Evolutionary conservation across 2,888 invertebrate species (phyloP), one percentile per base, ranked within the genome.

Genomic region (Bembecia ichneumoniformis): DNA sequence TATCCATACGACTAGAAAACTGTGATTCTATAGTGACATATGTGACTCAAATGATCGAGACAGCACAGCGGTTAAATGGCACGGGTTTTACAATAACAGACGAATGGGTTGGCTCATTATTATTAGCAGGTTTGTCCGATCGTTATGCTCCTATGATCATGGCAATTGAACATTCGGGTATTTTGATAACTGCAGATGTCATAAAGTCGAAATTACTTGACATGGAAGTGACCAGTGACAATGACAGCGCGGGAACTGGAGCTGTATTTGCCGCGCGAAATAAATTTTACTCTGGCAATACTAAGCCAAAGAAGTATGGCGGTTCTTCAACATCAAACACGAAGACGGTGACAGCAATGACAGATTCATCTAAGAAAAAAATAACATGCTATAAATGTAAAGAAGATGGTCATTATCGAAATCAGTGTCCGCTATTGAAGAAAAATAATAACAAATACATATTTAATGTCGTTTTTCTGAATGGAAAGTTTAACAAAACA

Each of bases 81-180:
- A 56, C 56, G 15, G 53, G 53, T 11, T 55, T 53, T 36, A 20
- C 49, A 34, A 52, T 53, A 36, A n/a, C n/a, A n/a, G n/a, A n/a
- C n/a, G n/a, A n/a, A n/a, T n/a, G n/a, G n/a, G n/a, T n/a, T n/a
- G n/a, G n/a, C n/a, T n/a, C n/a, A n/a, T n/a, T n/a, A n/a, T n/a
- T n/a, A n/a, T n/a, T n/a, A n/a, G n/a, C n/a, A 10, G 57, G 55
- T 15, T 51, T 54, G 43, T 49, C 53, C 3, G 54, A 56, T 36
- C 53, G 52, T 40, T 54, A 43, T 36, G 36, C 34, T 5, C 57
- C 55, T 0, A 55, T 58, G 55, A 54, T 54, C 20, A 55, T 55
- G 55, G 58, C 55, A 15, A 45, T 58, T 3, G 56, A 56, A 10
- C 55, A 55, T 51, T 58, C 55, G 4, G 52, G 55, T 3, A 49